These are phyloP conservation scores for Malthinus flaveolus DNA, from an alignment of 2,888 invertebrate species.

Conservation along the genomic window DNA sequence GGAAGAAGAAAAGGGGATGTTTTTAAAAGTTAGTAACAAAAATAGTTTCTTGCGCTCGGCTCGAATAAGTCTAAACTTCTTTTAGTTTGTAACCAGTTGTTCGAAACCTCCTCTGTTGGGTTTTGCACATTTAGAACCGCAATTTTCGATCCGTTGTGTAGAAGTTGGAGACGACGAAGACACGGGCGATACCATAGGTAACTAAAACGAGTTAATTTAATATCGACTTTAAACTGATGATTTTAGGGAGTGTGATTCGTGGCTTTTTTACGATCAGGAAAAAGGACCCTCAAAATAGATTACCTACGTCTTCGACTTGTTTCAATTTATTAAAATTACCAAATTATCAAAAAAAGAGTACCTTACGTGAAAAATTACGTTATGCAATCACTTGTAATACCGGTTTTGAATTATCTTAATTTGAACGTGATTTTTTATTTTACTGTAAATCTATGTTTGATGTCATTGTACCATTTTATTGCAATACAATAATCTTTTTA, in stretches of 20 bases:
- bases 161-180: slow-evolving; percentile 98
- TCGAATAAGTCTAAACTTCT: slow-evolving; percentile 20
- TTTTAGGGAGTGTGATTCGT: slow-evolving; percentile 86
- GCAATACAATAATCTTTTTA: neutral
- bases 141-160: slow-evolving; percentile 97
- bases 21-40: slow-evolving; percentile 74
- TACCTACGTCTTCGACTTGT: slow-evolving; percentile 99
- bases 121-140: slow-evolving; percentile 94
- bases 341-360: slow-evolving; percentile 96
- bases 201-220: slow-evolving; percentile 23
- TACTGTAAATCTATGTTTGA: slow-evolving; percentile 1
- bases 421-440: too few species aligned
- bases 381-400: slow-evolving; percentile 98
- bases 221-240: neutral
- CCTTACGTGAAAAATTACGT: slow-evolving; percentile 90
- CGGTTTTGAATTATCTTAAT: slow-evolving; percentile 97
- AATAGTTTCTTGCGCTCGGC: neutral
- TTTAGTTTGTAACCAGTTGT: slow-evolving; percentile 75
- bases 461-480: neutral
- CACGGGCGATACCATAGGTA: slow-evolving; percentile 83
- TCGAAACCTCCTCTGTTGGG: slow-evolving; percentile 96
- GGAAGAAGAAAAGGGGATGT: slow-evolving; percentile 88
- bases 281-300: slow-evolving; percentile 88
- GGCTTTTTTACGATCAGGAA: slow-evolving; percentile 98
- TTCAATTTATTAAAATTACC: slow-evolving; percentile 98